A percentile compares a stretch with the other conserved stretches of the same genome.
phyloP scores from a whole-genome alignment of 2,113 vertebrate species.

The Delphinapterus leucas region DNA sequence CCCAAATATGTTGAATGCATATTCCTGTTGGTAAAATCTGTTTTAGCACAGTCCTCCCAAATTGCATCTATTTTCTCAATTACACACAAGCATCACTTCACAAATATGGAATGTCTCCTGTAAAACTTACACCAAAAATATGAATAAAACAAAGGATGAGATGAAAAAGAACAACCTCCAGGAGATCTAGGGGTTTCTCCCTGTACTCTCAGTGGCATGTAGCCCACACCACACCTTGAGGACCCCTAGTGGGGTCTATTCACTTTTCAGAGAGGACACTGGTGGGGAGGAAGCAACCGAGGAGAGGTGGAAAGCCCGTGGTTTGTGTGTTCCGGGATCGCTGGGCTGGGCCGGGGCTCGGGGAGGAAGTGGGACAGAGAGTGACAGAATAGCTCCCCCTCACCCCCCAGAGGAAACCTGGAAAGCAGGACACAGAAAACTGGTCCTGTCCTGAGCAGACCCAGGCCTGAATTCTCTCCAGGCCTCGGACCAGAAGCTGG shows the following conservation, averaged over 20 bases:
- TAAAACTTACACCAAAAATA: not conserved
- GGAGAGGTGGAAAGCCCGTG: not conserved
- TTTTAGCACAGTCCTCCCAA: not conserved
- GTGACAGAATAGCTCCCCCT: not conserved
- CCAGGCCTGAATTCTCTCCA: not conserved
- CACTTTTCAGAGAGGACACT: not conserved
- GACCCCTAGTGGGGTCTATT: not conserved
- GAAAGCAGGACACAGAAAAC: not conserved
- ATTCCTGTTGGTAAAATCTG: not conserved
- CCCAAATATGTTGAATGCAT: not conserved
- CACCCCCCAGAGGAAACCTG: not conserved
- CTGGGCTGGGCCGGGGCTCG: not conserved
- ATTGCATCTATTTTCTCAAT: not conserved
- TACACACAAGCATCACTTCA: not conserved
- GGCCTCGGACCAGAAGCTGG: not conserved
- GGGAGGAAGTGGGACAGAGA: not conserved
- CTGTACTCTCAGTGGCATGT: not conserved
- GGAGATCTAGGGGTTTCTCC: not conserved
- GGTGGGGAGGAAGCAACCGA: too few species aligned
- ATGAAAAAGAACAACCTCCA: not conserved
- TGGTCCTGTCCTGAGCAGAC: not conserved
- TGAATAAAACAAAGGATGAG: not conserved
- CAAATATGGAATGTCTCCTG: not conserved
- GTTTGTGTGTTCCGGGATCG: rapidly evolving
- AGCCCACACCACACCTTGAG: not conserved